These are phyloP conservation scores for Megaceryle alcyon DNA, from an alignment of 2,797 vertebrate genomes.

Conservation along the genomic window DNA sequence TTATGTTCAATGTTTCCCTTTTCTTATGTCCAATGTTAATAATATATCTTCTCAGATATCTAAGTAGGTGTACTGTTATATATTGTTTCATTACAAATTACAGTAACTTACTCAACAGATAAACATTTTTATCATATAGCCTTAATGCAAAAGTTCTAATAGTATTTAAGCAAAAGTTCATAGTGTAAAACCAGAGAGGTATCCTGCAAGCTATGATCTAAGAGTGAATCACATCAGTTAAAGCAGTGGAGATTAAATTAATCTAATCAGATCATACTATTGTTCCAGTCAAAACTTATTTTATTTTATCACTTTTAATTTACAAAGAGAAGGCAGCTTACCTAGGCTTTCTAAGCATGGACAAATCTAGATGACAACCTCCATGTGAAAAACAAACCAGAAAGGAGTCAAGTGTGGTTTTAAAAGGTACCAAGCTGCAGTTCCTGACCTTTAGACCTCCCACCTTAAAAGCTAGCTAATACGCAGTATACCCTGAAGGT, in stretches of 20 bases:
- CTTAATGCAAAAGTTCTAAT: background rate
- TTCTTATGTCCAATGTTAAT: background rate
- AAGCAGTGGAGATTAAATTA: background rate
- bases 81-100: background rate
- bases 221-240: background rate
- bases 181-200: background rate
- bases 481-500: background rate
- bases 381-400: background rate
- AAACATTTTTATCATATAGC: background rate
- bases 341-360: background rate
- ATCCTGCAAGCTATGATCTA: background rate
- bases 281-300: background rate
- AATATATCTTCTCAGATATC: background rate
- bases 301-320: background rate
- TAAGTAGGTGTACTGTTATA: background rate
- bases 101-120: background rate
- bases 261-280: background rate
- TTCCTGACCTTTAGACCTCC: background rate
- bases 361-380: background rate
- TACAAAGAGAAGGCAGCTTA: background rate
- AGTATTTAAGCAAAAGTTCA: background rate
- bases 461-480: background rate
- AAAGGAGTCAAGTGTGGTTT: background rate
- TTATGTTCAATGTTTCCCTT: background rate
- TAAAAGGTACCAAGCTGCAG: background rate